Evolutionary conservation across 2,888 invertebrate genomes (phyloP), one percentile per base, ranked within the genome.

Genomic region (Norana najaformis): DNA sequence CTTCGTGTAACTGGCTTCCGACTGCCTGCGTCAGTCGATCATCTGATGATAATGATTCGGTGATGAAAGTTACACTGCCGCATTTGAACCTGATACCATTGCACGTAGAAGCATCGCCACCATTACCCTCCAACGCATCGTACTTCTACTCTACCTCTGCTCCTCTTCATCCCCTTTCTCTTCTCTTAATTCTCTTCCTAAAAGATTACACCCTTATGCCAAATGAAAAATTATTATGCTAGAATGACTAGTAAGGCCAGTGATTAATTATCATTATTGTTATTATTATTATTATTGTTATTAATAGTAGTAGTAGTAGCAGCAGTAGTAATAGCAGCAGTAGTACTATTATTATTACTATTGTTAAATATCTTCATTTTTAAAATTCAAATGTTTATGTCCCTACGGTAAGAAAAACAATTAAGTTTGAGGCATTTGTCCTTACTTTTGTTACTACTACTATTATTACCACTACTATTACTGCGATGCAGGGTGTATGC

Each of bases 401-500:
- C 23, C 30, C 23, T 30, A 53, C 30, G 30, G 53, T 53, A 23
- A 23, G 4, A 30, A 30, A 23, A 23, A 53, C n/a, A 53, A 23
- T 8, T 53, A 18, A 30, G 53, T 30, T 53, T 53, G 53, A 53
- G 23, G 53, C 11, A 30, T 53, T 53, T 41, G 41, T 41, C 16
- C 23, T 11, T 3, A 53, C 30, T 53, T 4, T 13, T 83, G n/a
- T 20, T 35, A 35, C 35, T 83, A 35, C 35, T 35, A 83, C 35
- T 83, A 13, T 20, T 83, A 83, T 20, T 35, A 83, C 35, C 20
- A 83, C 14, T 83, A 83, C 35, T 83, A 83, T 36, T 83, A 91
- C 20, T 37, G 30, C 2, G 18, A 20, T 69, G 34, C 39, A 11
- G 3, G 5, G 23, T 53, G 4, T 53, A 30, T 38, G 3, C 30